Percentiles rank a stretch among this genome's conserved stretches.
Conservation (phyloP, 2,113 vertebrate species). For the Sarotherodon lohbergeri region DNA sequence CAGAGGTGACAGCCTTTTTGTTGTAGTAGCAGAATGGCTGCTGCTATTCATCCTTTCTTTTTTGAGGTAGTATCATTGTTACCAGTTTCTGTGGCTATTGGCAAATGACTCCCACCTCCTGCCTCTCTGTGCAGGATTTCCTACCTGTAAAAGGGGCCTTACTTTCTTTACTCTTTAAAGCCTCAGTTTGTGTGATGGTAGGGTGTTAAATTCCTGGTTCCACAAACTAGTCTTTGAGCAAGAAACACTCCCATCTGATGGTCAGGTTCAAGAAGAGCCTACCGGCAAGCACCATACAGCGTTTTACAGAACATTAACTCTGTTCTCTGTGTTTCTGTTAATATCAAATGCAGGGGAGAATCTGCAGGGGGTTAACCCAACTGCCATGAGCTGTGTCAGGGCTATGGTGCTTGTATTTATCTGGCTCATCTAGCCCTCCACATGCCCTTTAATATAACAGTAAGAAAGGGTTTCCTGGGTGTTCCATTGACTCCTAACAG, state of each 20-base stretch:
- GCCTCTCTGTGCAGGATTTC: not conserved
- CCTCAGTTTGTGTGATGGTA: not conserved
- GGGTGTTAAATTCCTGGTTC: not conserved
- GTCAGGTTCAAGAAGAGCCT: not conserved
- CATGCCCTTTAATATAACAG: not conserved
- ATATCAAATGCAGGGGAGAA: not conserved
- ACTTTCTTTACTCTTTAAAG: not conserved
- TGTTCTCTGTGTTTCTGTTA: not conserved
- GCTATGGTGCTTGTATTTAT: not conserved
- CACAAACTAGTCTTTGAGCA: not conserved
- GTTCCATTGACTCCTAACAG: not conserved
- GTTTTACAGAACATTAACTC: not conserved
- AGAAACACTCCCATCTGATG: not conserved
- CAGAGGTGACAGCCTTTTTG: not conserved
- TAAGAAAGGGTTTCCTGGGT: not conserved
- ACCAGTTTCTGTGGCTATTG: not conserved
- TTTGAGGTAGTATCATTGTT: not conserved
- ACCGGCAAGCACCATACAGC: not conserved
- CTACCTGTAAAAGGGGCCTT: not conserved
- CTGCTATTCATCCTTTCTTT: not conserved
- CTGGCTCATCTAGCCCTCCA: not conserved
- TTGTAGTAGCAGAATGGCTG: not conserved
- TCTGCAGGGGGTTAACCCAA: not conserved
- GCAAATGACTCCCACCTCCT: not conserved
- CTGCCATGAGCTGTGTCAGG: not conserved